Evolutionary conservation across 2,797 vertebrate genomes (phyloP), one percentile per base, ranked within the genome.

Genomic region (Sebastes steindachneri): DNA sequence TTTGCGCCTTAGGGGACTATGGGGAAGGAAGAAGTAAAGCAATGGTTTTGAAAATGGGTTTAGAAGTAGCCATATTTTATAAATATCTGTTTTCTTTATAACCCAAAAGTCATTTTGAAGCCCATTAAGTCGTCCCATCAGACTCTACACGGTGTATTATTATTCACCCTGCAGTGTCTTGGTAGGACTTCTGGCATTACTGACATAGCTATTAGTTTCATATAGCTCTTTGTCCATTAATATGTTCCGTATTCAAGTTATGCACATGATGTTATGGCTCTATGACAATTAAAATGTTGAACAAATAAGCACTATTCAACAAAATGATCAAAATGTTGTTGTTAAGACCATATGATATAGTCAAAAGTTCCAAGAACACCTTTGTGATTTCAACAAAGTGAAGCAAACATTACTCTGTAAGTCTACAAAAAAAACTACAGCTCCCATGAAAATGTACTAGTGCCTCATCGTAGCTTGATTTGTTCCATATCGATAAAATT

Each of bases 1-100:
- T 89, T 85, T 85, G 60, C 69, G 73, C 81, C 80, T 82, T 19
- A 59, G 78, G 80, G 82, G 83, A 66, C 55, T 57, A 26, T 35
- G 26, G 37, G 51, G 14, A 75, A 31, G 55, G 41, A 19, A 72
- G 33, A 83, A 7, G 59, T 41, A 41, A 35, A 29, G 19, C 54
- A 64, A 21, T 60, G 31, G 6, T 65, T 67, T 73, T 21, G 9
- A 12, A 66, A 71, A 85, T 57, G 51, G 45, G 5, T 66, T 82
- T 37, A 55, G 26, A 37, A 21, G 67, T 19, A 51, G 10, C n/a
- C 31, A 63, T 73, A 63, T 77, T 82, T 84, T 70, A 31, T 11
- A 54, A 31, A 81, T 66, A 48, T 41, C 4, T 41, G 17, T 76
- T 48, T 60, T 70, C 62, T 78, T 77, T n/a, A 69, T 28, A 77